Evolutionary conservation across 2,888 invertebrate genomes (phyloP).

Genomic region (Tetragnatha montana): DNA sequence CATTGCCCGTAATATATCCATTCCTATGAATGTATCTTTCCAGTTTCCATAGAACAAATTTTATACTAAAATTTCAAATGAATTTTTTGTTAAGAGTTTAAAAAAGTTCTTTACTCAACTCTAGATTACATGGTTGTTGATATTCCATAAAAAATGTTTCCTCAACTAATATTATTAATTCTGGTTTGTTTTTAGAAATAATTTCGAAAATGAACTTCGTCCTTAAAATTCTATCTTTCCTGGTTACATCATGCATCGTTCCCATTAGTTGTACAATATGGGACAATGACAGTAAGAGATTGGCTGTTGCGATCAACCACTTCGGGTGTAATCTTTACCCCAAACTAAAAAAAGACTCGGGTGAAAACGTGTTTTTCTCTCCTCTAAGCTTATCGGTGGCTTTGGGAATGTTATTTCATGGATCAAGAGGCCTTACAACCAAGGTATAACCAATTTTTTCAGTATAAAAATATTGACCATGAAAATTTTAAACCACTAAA

Average conservation of each 20-base stretch:
- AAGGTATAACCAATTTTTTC: background rate
- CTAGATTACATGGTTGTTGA: no score
- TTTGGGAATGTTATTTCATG: constrained; percentile 12
- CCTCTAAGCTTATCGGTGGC: constrained; percentile 15
- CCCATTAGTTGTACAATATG: no score
- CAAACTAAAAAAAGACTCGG: background rate
- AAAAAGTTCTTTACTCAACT: no score
- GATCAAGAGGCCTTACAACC: background rate
- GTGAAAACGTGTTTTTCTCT: constrained; percentile 8
- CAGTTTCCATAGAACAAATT: no score
- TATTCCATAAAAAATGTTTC: background rate
- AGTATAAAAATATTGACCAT: no score
- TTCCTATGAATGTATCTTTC: no score
- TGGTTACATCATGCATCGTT: no score
- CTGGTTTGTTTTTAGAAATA: background rate
- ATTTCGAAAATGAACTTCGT: background rate
- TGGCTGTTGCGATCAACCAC: background rate
- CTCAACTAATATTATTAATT: background rate
- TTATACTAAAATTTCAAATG: no score
- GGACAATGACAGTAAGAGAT: background rate
- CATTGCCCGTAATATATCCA: no score
- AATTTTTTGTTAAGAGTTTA: no score
- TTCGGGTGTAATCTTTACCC: background rate
- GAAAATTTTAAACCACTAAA: no score
- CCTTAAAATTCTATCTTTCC: no score